A percentile compares a stretch with the other conserved stretches of the same genome.
Conservation (phyloP, 92 coral and sea anemone genomes). For the Epizoanthus fatuus region DNA sequence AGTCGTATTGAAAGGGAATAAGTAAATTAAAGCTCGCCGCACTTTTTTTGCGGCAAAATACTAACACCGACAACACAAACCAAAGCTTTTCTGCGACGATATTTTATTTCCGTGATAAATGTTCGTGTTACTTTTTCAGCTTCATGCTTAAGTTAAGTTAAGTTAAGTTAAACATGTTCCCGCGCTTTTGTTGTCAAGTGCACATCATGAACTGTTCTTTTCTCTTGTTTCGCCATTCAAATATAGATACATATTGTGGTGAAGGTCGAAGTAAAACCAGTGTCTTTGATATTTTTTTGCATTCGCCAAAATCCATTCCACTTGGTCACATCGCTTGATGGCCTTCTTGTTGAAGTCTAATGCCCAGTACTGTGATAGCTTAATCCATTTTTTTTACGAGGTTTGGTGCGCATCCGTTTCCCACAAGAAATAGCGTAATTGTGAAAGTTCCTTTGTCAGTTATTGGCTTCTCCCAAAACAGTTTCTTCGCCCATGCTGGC, state of each 20-base stretch:
- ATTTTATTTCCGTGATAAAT: too few relatives aligned
- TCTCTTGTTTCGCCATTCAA: conserved; percentile 4
- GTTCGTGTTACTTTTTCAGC: too few relatives aligned
- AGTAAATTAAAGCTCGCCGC: too few relatives aligned
- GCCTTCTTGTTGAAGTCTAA: conserved; percentile 11
- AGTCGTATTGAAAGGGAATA: too few relatives aligned
- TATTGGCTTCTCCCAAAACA: conserved; percentile 58
- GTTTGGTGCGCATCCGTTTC: conserved; percentile 64
- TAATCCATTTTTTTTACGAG: conserved; percentile 17
- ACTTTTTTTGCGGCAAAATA: too few relatives aligned
- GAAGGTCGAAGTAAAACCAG: conserved; percentile 41
- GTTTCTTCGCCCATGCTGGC: conserved; percentile 38
- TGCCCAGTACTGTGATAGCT: conserved; percentile 21
- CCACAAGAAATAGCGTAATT: conserved; percentile 42
- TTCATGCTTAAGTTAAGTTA: neutral
- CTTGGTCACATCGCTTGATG: conserved; percentile 23
- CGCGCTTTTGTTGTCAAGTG: neutral
- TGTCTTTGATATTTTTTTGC: conserved; percentile 18
- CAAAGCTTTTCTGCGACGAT: too few relatives aligned
- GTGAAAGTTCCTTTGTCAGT: conserved; percentile 54
- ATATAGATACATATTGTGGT: conserved; percentile 23
- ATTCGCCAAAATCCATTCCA: conserved; percentile 23
- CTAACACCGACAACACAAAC: too few relatives aligned
- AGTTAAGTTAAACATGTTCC: neutral
- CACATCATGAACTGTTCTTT: neutral